A percentile compares a stretch with the other conserved stretches of the same genome.
phyloP scores from a whole-genome alignment of 2,888 invertebrate genomes.

The Torymus texanus region DNA sequence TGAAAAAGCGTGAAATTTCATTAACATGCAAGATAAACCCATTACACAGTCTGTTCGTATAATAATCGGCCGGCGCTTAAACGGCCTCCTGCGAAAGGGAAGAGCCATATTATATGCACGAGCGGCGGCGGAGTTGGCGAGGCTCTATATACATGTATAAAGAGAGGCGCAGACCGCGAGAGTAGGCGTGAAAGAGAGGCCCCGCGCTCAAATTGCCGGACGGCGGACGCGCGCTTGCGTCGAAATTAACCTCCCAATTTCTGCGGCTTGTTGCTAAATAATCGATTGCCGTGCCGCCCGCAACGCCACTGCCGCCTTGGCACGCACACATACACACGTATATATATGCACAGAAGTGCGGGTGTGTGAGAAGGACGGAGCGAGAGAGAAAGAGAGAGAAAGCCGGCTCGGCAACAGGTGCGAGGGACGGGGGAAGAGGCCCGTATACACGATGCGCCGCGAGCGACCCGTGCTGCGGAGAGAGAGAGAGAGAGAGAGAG shows the following conservation, averaged over 20 bases:
- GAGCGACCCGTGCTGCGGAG: background rate
- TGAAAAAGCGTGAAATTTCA: slow-evolving; percentile 34
- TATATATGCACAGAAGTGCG: too few species aligned
- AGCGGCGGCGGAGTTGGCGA: slow-evolving; percentile 2
- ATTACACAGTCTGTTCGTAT: slow-evolving; percentile 5
- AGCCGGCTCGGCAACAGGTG: slow-evolving; percentile 66
- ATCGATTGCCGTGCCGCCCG: slow-evolving; percentile 68
- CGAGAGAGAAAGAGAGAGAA: background rate
- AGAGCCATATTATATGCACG: slow-evolving; percentile 12
- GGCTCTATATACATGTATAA: too few species aligned
- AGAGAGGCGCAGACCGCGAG: background rate
- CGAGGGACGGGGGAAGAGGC: slow-evolving; percentile 60
- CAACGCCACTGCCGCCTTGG: background rate
- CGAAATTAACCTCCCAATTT: slow-evolving; percentile 71
- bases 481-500: too few species aligned
- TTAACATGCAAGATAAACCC: slow-evolving; percentile 28
- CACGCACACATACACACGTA: slow-evolving; percentile 36
- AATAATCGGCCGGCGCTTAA: slow-evolving; percentile 23
- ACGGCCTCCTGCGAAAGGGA: slow-evolving; percentile 9
- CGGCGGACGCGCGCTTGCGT: background rate
- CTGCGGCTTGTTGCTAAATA: slow-evolving; percentile 70
- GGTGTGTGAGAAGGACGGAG: slow-evolving; percentile 34
- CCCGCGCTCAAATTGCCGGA: slow-evolving; percentile 58
- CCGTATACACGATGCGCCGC: slow-evolving; percentile 63
- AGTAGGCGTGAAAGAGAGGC: slow-evolving; percentile 44